Evolutionary conservation across 2,797 vertebrate genomes (phyloP).

Genomic region (Fistularia commersonii): DNA sequence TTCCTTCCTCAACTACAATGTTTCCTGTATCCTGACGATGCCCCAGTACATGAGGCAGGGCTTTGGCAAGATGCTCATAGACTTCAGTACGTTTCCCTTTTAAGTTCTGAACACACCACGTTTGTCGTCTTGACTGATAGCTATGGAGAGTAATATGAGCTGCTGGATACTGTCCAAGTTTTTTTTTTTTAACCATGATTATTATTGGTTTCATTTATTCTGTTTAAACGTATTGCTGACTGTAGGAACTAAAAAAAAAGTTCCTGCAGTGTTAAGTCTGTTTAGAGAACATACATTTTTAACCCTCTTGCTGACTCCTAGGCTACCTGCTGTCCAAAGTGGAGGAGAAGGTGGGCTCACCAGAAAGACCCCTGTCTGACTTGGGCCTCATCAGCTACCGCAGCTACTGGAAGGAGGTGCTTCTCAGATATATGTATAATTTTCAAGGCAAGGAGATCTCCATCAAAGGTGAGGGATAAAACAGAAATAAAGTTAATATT

Average conservation of each 20-base stretch:
- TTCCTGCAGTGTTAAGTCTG: no score
- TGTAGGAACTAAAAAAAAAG: no score
- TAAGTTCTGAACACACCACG: no score
- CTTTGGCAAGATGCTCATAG: conserved; percentile 98
- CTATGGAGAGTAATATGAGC: not conserved
- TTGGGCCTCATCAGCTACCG: conserved; percentile 96
- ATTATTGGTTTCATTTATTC: no score
- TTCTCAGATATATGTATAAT: conserved; percentile 93
- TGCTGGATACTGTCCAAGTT: not conserved
- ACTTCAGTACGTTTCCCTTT: conserved; percentile 86
- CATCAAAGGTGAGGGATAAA: conserved; percentile 93
- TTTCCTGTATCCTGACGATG: conserved; percentile 97
- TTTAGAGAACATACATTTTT: no score
- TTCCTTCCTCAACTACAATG: conserved; percentile 97
- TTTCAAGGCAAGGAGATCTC: conserved; percentile 99
- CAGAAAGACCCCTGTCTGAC: conserved; percentile 91
- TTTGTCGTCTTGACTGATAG: no score
- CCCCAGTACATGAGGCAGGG: conserved; percentile 97
- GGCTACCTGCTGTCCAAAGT: conserved; percentile 96
- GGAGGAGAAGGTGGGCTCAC: conserved; percentile 94
- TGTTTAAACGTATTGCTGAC: no score
- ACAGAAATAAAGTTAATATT: conserved; percentile 78
- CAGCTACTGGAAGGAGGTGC: conserved; percentile 99
- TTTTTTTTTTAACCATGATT: not conserved
- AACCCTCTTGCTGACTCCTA: conserved; percentile 32